phyloP scores from a whole-genome alignment of 2,113 vertebrate species.

The Chaetorhynchus papuensis region DNA sequence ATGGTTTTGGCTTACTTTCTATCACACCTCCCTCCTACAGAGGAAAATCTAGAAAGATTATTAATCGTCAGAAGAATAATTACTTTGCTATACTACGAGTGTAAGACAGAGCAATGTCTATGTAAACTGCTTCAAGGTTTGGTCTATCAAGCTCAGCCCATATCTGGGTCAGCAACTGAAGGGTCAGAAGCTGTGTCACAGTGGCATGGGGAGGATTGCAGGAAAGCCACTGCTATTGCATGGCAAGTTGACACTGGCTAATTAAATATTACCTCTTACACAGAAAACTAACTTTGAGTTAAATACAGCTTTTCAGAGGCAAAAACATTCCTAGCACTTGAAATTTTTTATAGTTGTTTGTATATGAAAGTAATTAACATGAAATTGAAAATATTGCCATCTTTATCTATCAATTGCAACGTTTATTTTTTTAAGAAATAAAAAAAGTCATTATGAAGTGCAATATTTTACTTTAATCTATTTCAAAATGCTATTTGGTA shows the following conservation, averaged over 20 bases:
- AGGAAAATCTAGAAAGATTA: background rate
- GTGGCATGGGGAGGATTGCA: background rate
- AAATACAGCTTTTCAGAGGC: background rate
- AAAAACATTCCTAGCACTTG: background rate
- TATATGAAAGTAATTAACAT: background rate
- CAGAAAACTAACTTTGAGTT: background rate
- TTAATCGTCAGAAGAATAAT: background rate
- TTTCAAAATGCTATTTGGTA: background rate
- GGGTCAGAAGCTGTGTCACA: background rate
- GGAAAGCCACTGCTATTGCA: background rate
- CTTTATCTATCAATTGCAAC: background rate
- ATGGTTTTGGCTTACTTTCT: background rate
- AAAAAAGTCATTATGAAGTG: background rate
- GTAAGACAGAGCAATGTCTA: background rate
- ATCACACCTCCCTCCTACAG: accelerated
- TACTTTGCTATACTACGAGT: background rate
- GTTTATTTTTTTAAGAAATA: background rate
- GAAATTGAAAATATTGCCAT: background rate
- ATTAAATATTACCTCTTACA: background rate
- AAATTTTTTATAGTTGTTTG: background rate
- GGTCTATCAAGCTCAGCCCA: background rate
- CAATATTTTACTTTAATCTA: background rate
- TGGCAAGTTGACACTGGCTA: background rate
- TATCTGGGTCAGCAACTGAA: background rate
- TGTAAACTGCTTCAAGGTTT: background rate